These are phyloP conservation scores for Mesocentrotus franciscanus DNA, from an alignment of 53 echinoderm and acorn worm genomes.

Conservation along the genomic window DNA sequence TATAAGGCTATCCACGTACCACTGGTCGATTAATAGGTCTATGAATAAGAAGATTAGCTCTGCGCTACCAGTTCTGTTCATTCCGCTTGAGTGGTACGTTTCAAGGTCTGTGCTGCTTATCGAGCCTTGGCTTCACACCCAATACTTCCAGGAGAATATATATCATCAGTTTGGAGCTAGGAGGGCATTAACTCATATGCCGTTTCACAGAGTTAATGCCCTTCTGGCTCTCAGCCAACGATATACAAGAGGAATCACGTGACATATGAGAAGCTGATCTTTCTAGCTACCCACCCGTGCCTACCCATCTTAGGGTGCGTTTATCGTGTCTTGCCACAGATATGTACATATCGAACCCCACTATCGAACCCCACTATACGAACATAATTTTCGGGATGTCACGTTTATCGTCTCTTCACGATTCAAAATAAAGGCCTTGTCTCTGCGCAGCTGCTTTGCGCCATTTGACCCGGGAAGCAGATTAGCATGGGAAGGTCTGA, in stretches of 20 bases:
- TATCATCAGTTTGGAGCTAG: not conserved
- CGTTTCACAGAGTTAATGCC: too few species aligned
- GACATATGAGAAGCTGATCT: not conserved
- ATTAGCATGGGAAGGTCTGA: too few species aligned
- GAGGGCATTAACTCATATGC: not conserved
- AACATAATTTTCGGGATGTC: too few species aligned
- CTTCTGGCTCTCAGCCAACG: too few species aligned
- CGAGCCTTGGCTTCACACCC: constrained; percentile 3
- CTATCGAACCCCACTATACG: too few species aligned
- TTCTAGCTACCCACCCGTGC: not conserved
- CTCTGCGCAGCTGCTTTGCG: too few species aligned
- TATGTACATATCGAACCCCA: too few species aligned
- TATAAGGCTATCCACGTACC: not conserved
- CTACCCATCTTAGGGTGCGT: not conserved
- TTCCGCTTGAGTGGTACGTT: constrained; percentile 13
- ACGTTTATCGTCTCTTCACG: too few species aligned
- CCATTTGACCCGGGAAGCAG: too few species aligned
- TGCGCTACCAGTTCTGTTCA: not conserved
- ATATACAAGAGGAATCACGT: not conserved
- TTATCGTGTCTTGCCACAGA: too few species aligned
- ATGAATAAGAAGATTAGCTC: not conserved
- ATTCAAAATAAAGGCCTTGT: too few species aligned
- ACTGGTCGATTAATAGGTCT: constrained; percentile 39
- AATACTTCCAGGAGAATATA: not conserved
- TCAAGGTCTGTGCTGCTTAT: not conserved